Evolutionary conservation across 2,888 invertebrate species (phyloP).

Genomic region (Coleophora flavipennella): DNA sequence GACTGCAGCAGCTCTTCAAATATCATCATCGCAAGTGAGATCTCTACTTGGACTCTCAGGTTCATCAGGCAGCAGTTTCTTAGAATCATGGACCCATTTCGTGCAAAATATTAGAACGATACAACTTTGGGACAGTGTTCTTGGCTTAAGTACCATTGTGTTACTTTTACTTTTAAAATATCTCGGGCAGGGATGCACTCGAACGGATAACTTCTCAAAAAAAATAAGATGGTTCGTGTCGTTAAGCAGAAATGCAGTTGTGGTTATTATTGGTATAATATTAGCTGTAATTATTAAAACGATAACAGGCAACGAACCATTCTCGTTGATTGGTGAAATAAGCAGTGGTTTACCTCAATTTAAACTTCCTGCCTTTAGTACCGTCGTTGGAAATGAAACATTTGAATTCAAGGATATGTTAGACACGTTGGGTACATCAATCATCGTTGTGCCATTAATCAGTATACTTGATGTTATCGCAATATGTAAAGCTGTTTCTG

Average conservation of each 20-base stretch:
- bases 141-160: constrained; percentile 77
- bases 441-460: constrained; percentile 77
- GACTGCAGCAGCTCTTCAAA: constrained; percentile 87
- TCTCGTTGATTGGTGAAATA: constrained; percentile 77
- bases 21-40: constrained; percentile 86
- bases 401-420: constrained; percentile 76
- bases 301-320: constrained; percentile 57
- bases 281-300: constrained; percentile 67
- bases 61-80: constrained; percentile 75
- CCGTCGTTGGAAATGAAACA: constrained; percentile 71
- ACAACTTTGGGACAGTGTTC: constrained; percentile 75
- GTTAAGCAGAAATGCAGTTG: constrained; percentile 84
- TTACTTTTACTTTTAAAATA: constrained; percentile 76
- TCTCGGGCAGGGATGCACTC: constrained; percentile 67
- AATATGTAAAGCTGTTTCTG: constrained; percentile 84
- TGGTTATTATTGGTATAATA: constrained; percentile 80
- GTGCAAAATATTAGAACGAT: constrained; percentile 73
- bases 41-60: constrained; percentile 77
- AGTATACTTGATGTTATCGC: constrained; percentile 81
- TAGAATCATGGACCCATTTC: constrained; percentile 75
- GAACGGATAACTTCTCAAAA: constrained; percentile 54
- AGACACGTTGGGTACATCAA: constrained; percentile 70
- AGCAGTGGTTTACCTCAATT: constrained; percentile 81
- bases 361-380: constrained; percentile 77
- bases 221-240: constrained; percentile 76